Base-by-base conservation (phyloP, 2,113 vertebrate genomes). In the Romanogobio albipinnatus region DNA sequence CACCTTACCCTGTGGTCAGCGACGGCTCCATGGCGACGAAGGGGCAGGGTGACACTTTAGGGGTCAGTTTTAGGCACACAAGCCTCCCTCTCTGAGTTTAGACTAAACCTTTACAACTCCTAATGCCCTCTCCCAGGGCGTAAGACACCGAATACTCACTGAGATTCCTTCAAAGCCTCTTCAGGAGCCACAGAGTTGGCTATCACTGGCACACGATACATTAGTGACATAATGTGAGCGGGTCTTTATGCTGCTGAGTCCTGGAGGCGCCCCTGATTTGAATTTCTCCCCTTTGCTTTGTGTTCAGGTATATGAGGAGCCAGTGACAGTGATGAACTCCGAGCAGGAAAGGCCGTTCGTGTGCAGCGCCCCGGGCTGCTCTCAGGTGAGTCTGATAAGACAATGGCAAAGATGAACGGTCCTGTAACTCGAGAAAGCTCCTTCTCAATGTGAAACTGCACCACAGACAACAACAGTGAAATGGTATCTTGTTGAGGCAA, bases 281-380 rank as follows among this genome's bases (percentile, higher is more conserved):
- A 70, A 82, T 77, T 70, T 82, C 68, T 83, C 62, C 85, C 64
- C 87, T 88, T 90, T 83, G 84, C 82, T 86, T 88, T 75, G 70
- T 83, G 59, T 84, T 85, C 83, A 99, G 97, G 96, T 99, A 96
- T 97, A 99, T 98, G 97, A 97, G 94, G 97, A 97, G 93, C 96
- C 95, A 95, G 95, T 96, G 93, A 95, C 96, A 97, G 96, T 96
- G 96, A 99, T 99, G 98, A 99, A 99, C 96, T 96, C 97, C 93
- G 98, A 99, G 96, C 98, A 98, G 96, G 98, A 99, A 95, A 97
- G 98, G 96, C 97, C 97, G 78, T 99, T 96, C 89, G 91, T 99
- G 93, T 99, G 98, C 96, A 97, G 95, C 88, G 97, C 98, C 93
- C 98, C 96, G 62, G 98, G 97, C 94, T 99, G 98, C 95, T 99